Evolutionary conservation across 1,140 invertebrate species (phyloP).

Genomic region (Hyles vespertilio): DNA sequence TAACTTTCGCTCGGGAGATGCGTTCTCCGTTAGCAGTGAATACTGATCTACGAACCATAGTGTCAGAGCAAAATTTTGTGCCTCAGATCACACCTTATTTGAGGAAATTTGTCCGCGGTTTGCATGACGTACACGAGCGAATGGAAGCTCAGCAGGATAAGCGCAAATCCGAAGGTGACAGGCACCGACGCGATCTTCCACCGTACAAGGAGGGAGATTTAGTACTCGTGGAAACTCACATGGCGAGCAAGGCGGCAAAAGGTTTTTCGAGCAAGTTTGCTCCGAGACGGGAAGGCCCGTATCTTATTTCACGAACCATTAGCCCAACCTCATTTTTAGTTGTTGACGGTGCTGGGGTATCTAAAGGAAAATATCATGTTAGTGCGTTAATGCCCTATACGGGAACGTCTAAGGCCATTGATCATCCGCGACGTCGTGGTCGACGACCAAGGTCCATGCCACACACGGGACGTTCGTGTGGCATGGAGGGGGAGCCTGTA

Average conservation of each 20-base stretch:
- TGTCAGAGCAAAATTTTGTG: constrained; percentile 13
- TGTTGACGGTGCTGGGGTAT: not conserved
- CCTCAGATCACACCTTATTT: constrained; percentile 22
- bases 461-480: too few relatives aligned
- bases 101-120: not conserved
- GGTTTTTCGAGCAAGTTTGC: constrained; percentile 29
- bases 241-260: constrained; percentile 19
- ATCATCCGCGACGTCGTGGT: not conserved
- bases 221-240: constrained; percentile 25
- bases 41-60: constrained; percentile 10
- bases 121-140: constrained; percentile 8
- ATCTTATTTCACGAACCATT: constrained; percentile 7
- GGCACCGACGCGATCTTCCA: constrained; percentile 1
- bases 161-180: constrained; percentile 10
- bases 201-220: constrained; percentile 15
- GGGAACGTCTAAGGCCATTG: not conserved
- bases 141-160: constrained; percentile 15
- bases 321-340: constrained; percentile 13
- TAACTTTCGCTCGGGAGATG: constrained; percentile 21
- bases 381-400: not conserved
- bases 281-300: constrained; percentile 33
- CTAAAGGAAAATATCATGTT: constrained; percentile 16
- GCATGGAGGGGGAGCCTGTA: too few relatives aligned
- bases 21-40: constrained; percentile 8
- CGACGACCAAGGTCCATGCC: not conserved